Conservation (phyloP, 2,888 invertebrate species). For the Crioceris asparagi region DNA sequence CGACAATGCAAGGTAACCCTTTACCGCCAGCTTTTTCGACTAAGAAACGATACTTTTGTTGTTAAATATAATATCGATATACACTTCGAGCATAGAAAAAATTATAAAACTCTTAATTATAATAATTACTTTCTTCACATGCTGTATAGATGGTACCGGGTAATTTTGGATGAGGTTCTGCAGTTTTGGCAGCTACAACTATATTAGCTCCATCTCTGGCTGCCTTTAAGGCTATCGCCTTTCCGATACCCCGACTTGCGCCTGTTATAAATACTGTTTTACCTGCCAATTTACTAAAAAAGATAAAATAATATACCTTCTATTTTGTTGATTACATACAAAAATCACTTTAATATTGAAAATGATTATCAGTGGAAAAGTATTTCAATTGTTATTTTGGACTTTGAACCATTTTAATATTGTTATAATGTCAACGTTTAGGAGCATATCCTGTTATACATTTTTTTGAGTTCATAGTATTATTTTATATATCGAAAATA, state of each 20-base stretch:
- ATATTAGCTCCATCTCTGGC: constrained; percentile 89
- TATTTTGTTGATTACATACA: too few relatives aligned
- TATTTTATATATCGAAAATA: too few relatives aligned
- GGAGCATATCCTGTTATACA: too few relatives aligned
- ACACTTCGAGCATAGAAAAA: not conserved
- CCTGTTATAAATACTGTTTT: constrained; percentile 92
- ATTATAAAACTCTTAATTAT: too few relatives aligned
- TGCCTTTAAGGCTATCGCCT: constrained; percentile 85
- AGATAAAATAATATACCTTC: too few relatives aligned
- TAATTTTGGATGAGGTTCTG: constrained; percentile 79
- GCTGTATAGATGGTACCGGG: constrained; percentile 88
- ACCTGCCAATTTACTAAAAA: constrained; percentile 66
- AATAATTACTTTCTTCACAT: constrained; percentile 67
- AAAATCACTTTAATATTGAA: too few relatives aligned
- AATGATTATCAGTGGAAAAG: too few relatives aligned
- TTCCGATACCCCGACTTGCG: constrained; percentile 92
- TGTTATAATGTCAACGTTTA: too few relatives aligned
- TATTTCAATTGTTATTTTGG: too few relatives aligned
- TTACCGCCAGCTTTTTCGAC: constrained; percentile 82
- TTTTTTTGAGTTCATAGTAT: too few relatives aligned
- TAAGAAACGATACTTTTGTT: constrained; percentile 33
- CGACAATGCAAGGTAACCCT: constrained; percentile 77
- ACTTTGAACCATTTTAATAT: too few relatives aligned
- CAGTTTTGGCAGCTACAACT: constrained; percentile 86
- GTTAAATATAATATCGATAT: not conserved